phyloP scores from a whole-genome alignment of 2,113 vertebrate genomes.

The Alosa alosa region DNA sequence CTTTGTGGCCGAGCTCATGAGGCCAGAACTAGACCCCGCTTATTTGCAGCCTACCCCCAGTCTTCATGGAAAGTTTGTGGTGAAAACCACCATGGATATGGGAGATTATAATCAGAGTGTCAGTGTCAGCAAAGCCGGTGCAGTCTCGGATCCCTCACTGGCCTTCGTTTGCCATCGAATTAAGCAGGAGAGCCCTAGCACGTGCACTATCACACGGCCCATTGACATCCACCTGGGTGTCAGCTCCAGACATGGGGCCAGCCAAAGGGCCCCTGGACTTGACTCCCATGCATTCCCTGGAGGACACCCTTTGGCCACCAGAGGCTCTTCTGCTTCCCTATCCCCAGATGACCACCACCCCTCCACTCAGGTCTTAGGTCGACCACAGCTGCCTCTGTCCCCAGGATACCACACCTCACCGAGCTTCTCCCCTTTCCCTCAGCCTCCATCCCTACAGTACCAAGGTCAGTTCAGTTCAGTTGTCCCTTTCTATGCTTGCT shows the following conservation, averaged over 20 bases:
- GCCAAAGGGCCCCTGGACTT: constrained; percentile 68
- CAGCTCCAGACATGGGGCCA: constrained; percentile 67
- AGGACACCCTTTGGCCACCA: constrained; percentile 69
- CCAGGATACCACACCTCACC: constrained; percentile 80
- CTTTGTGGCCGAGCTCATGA: constrained; percentile 92
- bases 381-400: constrained; percentile 74
- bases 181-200: constrained; percentile 83
- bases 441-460: constrained; percentile 77
- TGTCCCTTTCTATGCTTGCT: background rate
- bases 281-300: constrained; percentile 76
- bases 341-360: constrained; percentile 79
- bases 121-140: constrained; percentile 74
- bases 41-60: constrained; percentile 77
- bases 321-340: constrained; percentile 79
- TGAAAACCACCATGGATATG: constrained; percentile 84
- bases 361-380: constrained; percentile 60
- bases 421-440: constrained; percentile 80
- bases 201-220: constrained; percentile 76
- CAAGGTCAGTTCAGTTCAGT: constrained; percentile 81
- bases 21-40: constrained; percentile 90
- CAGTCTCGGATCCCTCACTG: constrained; percentile 63
- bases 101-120: constrained; percentile 80
- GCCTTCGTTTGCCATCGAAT: constrained; percentile 80
- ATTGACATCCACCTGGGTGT: constrained; percentile 71
- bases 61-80: constrained; percentile 88